Evolutionary conservation across 2,797 vertebrate genomes (phyloP).

Genomic region (Chlorospingus flavigularis): DNA sequence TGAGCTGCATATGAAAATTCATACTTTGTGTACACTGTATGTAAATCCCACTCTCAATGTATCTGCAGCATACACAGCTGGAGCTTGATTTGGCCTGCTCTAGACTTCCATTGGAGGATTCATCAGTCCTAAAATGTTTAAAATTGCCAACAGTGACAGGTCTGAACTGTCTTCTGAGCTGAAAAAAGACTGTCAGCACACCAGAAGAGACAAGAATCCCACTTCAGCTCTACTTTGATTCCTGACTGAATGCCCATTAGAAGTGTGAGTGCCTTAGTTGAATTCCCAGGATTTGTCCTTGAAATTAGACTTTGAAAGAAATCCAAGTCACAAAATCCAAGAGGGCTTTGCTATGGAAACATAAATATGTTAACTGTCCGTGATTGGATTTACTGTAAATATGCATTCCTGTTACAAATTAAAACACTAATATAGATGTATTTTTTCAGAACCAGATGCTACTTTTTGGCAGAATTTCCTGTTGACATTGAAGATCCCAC

Average conservation of each 20-base stretch:
- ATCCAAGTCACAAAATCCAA: neutral
- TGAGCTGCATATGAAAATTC: neutral
- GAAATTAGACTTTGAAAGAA: neutral
- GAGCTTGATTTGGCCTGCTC: neutral
- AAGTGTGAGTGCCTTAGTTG: neutral
- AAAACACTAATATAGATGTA: neutral
- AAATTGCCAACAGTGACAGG: neutral
- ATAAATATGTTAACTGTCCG: neutral
- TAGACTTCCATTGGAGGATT: neutral
- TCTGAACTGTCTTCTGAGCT: neutral
- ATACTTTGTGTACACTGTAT: neutral
- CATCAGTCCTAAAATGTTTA: neutral
- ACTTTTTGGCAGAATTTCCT: neutral
- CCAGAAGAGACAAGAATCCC: neutral
- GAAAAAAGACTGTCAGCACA: neutral
- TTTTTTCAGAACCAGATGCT: neutral
- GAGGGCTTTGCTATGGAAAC: neutral
- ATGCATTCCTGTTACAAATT: neutral
- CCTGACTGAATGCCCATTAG: neutral
- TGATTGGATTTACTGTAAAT: neutral
- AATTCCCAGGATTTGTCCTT: neutral
- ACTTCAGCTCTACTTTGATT: neutral
- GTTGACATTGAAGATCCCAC: neutral
- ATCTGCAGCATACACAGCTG: neutral
- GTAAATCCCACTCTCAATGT: neutral